Base-by-base conservation (phyloP, 2,888 invertebrate genomes). In the Elegia similella region DNA sequence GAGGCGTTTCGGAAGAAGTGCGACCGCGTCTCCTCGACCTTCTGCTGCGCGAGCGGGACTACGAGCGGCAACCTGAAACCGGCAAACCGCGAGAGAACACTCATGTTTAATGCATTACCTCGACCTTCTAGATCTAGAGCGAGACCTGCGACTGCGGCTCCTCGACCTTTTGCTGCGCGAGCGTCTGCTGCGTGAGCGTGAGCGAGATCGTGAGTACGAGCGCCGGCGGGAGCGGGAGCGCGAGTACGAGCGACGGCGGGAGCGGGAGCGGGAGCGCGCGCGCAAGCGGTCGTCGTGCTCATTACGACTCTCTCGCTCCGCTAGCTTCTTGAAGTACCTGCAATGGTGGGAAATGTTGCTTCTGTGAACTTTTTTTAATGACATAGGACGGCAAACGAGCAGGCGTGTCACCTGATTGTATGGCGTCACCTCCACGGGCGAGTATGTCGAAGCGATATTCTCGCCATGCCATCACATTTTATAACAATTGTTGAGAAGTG, bases 301-400 rank as follows among this genome's bases (percentile, higher is more conserved):
- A 63, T 82, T 88, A 57, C 92, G 92, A 17, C 86, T 82, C 54
- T 93, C 92, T 44, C 92, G 86, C 48, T 93, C 92, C 0, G 93
- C 86, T 38, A 95, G 82, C 44, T 69, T 76, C 68, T 78, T 81
- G 63, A 80, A 78, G 55, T 80, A 80, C 57, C 79, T 79, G 63
- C 1, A 63, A 61, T 23, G 23, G 23, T 2, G 23, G 23, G 23
- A 23, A 23, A 23, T 23, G 23, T 23, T 2, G 23, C 5, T 23
- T 23, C 2, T 23, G n/a, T n/a, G n/a, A n/a, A n/a, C n/a, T n/a
- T n/a, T n/a, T n/a, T n/a, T n/a, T n/a, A n/a, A n/a, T n/a, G n/a
- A n/a, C n/a, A n/a, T n/a, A n/a, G n/a, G n/a, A n/a, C n/a, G n/a
- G n/a, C n/a, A n/a, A n/a, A n/a, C n/a, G n/a, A n/a, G n/a, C n/a